A percentile compares a stretch with the other conserved stretches of the same genome.
Evolutionary conservation across 2,113 vertebrate genomes (phyloP).

Genomic region (Mesitornis unicolor): DNA sequence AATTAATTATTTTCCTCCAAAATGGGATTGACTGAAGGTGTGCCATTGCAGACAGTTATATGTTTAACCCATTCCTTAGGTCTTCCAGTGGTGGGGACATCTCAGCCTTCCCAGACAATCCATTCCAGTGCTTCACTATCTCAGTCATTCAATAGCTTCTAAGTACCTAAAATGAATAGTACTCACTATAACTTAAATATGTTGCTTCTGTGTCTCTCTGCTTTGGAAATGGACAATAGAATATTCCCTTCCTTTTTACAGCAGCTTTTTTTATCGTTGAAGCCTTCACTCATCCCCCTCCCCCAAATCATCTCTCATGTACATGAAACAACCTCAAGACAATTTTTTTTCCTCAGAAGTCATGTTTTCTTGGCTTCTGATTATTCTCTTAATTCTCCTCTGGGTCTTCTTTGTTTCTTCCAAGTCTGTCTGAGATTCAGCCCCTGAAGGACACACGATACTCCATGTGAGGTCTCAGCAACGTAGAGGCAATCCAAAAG

Average conservation of each 20-base stretch:
- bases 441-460: neutral
- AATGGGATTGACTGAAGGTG: neutral
- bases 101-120: neutral
- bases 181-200: neutral
- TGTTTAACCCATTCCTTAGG: neutral
- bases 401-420: neutral
- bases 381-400: neutral
- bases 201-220: neutral
- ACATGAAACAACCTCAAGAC: neutral
- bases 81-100: neutral
- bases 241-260: neutral
- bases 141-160: neutral
- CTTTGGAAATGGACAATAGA: neutral
- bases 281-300: neutral
- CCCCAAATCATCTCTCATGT: neutral
- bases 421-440: neutral
- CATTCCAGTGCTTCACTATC: neutral
- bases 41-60: neutral
- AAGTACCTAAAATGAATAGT: neutral
- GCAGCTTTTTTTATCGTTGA: neutral
- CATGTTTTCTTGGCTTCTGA: neutral
- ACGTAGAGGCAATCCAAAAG: neutral
- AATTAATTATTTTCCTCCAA: neutral
- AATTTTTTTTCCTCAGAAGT: neutral
- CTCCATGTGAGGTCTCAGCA: neutral